Percentiles rank a stretch among this genome's conserved stretches.
phyloP scores from a whole-genome alignment of 2,797 vertebrate species.

The Pogonophryne albipinna region DNA sequence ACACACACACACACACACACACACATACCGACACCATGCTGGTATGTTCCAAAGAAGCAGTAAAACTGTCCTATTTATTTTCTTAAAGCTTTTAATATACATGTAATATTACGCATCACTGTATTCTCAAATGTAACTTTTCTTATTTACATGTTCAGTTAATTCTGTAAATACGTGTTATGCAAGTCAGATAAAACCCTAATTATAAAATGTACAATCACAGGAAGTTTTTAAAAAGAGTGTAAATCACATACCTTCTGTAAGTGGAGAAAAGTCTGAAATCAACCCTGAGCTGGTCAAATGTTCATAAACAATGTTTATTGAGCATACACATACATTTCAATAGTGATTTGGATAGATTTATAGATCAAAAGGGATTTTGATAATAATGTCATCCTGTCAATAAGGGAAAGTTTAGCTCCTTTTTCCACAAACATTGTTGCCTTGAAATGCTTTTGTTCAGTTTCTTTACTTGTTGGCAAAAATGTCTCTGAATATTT shows the following conservation, averaged over 20 bases:
- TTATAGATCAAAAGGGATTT: background rate
- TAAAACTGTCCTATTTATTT: conserved; percentile 41
- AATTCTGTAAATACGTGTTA: background rate
- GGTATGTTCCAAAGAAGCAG: conserved; percentile 6
- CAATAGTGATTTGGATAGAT: background rate
- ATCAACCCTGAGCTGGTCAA: no score
- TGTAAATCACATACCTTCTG: no score
- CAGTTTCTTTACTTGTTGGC: background rate
- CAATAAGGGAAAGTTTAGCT: background rate
- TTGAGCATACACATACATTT: background rate
- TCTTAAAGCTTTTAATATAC: conserved; percentile 15
- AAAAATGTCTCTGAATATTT: conserved; percentile 25
- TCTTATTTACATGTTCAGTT: background rate
- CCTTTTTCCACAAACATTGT: no score
- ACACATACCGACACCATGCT: conserved; percentile 18
- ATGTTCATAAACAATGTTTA: no score
- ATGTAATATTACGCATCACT: background rate
- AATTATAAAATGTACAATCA: background rate
- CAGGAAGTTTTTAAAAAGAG: background rate
- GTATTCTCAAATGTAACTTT: background rate
- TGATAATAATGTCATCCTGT: background rate
- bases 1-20: conserved; percentile 2
- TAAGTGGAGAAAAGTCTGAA: no score
- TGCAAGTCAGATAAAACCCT: background rate
- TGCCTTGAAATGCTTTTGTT: no score